phyloP scores from a whole-genome alignment of 2,113 vertebrate species.

The Ptilonorhynchus violaceus region DNA sequence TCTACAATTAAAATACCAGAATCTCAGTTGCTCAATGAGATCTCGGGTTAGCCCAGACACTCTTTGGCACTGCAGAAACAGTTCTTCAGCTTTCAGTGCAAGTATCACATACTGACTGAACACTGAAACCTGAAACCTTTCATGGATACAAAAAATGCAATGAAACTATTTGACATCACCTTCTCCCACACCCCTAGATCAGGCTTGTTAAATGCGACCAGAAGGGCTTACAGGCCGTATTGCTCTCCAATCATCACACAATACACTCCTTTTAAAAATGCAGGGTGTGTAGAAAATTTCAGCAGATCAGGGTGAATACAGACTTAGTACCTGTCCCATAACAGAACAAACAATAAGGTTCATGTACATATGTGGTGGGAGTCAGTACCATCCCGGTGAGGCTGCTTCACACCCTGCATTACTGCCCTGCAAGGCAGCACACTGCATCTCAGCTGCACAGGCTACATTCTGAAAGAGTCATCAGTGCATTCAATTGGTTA shows the following conservation, averaged over 20 bases:
- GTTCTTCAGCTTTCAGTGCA: background rate
- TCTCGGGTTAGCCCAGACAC: background rate
- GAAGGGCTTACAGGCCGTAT: background rate
- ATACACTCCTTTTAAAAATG: background rate
- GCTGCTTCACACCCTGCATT: background rate
- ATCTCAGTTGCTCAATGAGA: background rate
- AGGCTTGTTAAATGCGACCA: background rate
- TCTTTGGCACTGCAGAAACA: background rate
- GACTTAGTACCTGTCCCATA: background rate
- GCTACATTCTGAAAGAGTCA: background rate
- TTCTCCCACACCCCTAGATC: background rate
- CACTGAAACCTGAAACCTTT: background rate
- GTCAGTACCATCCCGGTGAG: background rate
- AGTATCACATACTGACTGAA: background rate
- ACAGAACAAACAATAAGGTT: background rate
- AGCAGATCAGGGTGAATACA: background rate
- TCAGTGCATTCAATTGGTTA: background rate
- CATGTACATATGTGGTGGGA: background rate
- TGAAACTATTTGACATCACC: background rate
- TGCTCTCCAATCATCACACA: background rate
- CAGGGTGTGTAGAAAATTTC: background rate
- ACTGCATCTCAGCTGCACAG: background rate
- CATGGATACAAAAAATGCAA: background rate
- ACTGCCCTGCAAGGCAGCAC: background rate
- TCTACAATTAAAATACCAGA: background rate